Percentiles rank a stretch among this genome's conserved stretches.
Conservation (phyloP, 2,888 invertebrate species). For the Cryptus armator region DNA sequence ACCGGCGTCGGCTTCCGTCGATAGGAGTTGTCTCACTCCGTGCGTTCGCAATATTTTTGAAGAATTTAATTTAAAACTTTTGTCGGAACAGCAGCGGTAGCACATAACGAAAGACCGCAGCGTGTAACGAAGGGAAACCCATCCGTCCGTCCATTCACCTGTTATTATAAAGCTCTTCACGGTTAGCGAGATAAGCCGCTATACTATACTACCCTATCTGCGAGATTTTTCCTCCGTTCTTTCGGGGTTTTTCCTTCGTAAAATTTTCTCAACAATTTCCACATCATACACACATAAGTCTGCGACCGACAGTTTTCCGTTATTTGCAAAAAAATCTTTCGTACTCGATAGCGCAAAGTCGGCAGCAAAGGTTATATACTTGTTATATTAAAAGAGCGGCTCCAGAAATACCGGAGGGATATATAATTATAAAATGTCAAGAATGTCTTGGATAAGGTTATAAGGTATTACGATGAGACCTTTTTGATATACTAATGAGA, state of each 20-base stretch:
- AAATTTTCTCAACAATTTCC: background rate
- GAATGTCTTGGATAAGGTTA: background rate
- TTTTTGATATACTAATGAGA: background rate
- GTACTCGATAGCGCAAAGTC: too few relatives aligned
- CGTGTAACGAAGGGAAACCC: slow-evolving; percentile 50
- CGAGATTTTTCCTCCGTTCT: background rate
- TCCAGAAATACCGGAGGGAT: too few relatives aligned
- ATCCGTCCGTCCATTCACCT: slow-evolving; percentile 50
- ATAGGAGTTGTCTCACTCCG: slow-evolving; percentile 41
- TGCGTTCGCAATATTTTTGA: slow-evolving; percentile 75
- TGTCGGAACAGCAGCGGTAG: slow-evolving; percentile 31
- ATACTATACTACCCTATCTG: background rate
- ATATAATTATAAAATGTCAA: background rate
- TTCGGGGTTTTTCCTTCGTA: background rate
- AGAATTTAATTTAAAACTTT: slow-evolving; percentile 81
- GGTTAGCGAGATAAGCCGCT: background rate
- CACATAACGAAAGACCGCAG: slow-evolving; percentile 20
- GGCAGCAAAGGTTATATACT: too few relatives aligned
- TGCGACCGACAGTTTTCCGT: too few relatives aligned
- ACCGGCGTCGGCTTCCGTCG: slow-evolving; percentile 12
- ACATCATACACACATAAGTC: background rate
- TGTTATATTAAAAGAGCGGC: too few relatives aligned
- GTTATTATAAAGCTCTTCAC: slow-evolving; percentile 46
- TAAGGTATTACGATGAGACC: background rate
- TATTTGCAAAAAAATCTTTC: too few relatives aligned